Base-by-base conservation (phyloP, 1,140 invertebrate genomes). In the Drosophila carrolli region DNA sequence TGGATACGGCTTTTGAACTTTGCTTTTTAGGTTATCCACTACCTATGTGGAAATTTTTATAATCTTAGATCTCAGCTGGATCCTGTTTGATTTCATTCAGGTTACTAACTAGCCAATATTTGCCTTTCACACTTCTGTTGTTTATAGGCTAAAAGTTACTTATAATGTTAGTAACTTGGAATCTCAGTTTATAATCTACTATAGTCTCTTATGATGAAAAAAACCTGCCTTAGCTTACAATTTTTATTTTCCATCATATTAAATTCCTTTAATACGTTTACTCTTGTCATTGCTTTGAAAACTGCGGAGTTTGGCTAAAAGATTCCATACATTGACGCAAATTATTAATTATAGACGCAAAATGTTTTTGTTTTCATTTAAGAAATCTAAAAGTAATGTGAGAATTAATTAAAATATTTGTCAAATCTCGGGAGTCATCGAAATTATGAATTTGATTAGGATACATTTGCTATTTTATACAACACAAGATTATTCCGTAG, bases 51-150 rank as follows among this genome's bases (percentile, higher is more conserved):
- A 16, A 58, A 62, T 6, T 9, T 3, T 14, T 29, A n/a, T 14
- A 29, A 13, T 56, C 9, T 23, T 19, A 9, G 10, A 41, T 13
- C 23, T 19, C 51, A 2, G 35, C 38, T 10, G 16, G 11, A 62
- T 62, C 60, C 55, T 62, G 55, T 60, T 60, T 43, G 16, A 14
- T 5, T 59, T 29, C 27, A 37, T 43, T 32, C 6, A 19, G 59
- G 35, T 41, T 35, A 13, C 14, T 23, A 43, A 43, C 50, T 19
- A 35, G 60, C 16, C 27, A 32, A 43, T 60, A 16, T 53, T 53
- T 37, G 32, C 4, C 50, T 53, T 53, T 53, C 14, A 19, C 50
- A 53, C 32, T 3, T 19, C 14, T 37, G 1, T 37, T 37, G 32
- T 19, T 53, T 37, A 19, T 14, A 51, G n/a, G 29, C 48, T 14